Base-by-base conservation (phyloP, 2,797 vertebrate genomes). In the Pangasius macronema region DNA sequence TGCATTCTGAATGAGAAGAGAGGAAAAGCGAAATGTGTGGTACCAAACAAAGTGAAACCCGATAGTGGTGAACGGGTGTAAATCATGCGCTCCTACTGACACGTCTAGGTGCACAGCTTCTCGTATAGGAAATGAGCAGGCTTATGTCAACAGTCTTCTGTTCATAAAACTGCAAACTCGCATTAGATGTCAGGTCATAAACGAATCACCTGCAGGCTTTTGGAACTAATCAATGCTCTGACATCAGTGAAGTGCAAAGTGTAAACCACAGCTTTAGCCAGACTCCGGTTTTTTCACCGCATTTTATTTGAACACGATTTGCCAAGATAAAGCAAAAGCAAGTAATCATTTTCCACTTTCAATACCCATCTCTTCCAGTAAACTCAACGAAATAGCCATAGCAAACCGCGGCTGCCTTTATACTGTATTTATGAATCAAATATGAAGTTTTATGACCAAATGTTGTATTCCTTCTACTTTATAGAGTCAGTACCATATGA, bases 301-400 rank as follows among this genome's bases (percentile, higher is more conserved):
- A 88, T 91, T 95, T 95, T 96, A 95, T 96, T 94, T 91, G 93
- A 94, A 92, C 93, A 91, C 92, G 91, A 95, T 93, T 95, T 94
- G 95, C 95, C 95, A 95, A 95, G 91, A 94, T 93, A 94, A 95
- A 94, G 93, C 90, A 91, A 84, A 92, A 92, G 89, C 89, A 90
- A 93, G 93, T 93, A 93, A 94, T 95, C 91, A 92, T 93, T 89
- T 88, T 91, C 92, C 93, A 88, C 55, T 87, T 36, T 87, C 73
- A 57, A 68, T 86, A 90, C 85, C 57, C 87, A 70, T 93, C 89
- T 87, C 63, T 89, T 92, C 91, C 93, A 94, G 93, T 94, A 95
- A 95, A 94, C 91, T 91, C 92, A 90, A 55, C 86, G 55, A 91
- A 93, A 92, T 67, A 90, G 90, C 85, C 81, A 88, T 63, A 20